Evolutionary conservation across 37 sponge, comb jelly and placozoan species (phyloP).

Genomic region (Cliona cf. orientalis): DNA sequence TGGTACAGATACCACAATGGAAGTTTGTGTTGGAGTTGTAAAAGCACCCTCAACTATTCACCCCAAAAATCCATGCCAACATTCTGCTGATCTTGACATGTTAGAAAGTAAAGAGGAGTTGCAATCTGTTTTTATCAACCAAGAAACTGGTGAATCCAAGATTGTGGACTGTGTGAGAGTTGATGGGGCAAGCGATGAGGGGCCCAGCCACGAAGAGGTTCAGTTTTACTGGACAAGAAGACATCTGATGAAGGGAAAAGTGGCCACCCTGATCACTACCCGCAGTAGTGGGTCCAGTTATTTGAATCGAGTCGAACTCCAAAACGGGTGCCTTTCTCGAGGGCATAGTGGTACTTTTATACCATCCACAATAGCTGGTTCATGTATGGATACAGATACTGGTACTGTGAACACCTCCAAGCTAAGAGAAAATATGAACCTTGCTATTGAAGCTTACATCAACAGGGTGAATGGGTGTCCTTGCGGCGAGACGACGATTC

Average conservation of each 20-base stretch:
- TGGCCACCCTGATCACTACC: conserved; percentile 18
- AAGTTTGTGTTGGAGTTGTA: conserved; percentile 43
- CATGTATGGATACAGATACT: conserved; percentile 12
- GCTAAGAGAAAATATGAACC: conserved; percentile 11
- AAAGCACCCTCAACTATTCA: conserved; percentile 7
- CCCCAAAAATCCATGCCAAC: conserved; percentile 23
- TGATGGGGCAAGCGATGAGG: conserved; percentile 43
- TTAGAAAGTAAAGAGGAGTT: background rate
- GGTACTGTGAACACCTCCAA: conserved; percentile 12
- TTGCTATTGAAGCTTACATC: conserved; percentile 48
- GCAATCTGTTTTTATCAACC: background rate
- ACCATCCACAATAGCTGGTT: conserved; percentile 45
- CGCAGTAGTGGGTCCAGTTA: conserved; percentile 21
- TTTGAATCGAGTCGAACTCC: conserved; percentile 43
- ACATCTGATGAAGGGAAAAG: background rate
- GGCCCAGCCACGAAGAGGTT: conserved; percentile 37
- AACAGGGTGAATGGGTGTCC: conserved; percentile 30
- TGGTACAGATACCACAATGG: conserved; percentile 11
- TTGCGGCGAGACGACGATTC: conserved; percentile 46
- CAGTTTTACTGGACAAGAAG: conserved; percentile 6
- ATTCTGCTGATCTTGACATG: conserved; percentile 14
- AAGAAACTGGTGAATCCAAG: background rate
- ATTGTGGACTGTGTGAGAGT: conserved; percentile 1
- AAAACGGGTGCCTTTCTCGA: conserved; percentile 30
- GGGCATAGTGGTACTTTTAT: conserved; percentile 46